Conservation (phyloP, 2,113 vertebrate species). For the Helogale parvula region DNA sequence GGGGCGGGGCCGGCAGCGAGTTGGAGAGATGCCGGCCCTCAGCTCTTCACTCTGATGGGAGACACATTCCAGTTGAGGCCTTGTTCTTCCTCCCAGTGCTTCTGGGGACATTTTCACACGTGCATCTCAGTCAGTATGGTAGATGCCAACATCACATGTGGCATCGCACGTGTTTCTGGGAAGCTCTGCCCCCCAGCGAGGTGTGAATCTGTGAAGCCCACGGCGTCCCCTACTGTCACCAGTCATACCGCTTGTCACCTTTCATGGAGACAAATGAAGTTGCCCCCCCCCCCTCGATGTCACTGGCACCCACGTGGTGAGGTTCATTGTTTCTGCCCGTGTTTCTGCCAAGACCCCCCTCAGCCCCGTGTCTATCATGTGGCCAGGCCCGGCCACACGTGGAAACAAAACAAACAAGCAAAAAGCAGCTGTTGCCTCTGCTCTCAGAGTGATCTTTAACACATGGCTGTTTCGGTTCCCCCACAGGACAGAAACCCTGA, state of each 20-base stretch:
- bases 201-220: neutral
- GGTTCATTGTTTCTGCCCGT: neutral
- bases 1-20: neutral
- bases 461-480: fast-evolving
- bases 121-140: fast-evolving
- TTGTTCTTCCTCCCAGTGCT: neutral
- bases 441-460: neutral
- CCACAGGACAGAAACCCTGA: neutral
- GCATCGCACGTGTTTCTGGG: no score
- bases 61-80: neutral
- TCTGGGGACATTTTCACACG: neutral
- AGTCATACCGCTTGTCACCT: fast-evolving
- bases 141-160: no score
- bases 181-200: neutral
- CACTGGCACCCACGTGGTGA: no score
- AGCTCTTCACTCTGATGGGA: neutral
- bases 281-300: no score
- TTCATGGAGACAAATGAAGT: neutral
- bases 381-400: fast-evolving
- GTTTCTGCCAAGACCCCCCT: neutral
- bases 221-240: no score
- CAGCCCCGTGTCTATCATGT: neutral
- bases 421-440: neutral
- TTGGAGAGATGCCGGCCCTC: neutral
- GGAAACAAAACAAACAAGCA: neutral